phyloP scores from a whole-genome alignment of 2,888 invertebrate species.

The Lamellibrachia columna region DNA sequence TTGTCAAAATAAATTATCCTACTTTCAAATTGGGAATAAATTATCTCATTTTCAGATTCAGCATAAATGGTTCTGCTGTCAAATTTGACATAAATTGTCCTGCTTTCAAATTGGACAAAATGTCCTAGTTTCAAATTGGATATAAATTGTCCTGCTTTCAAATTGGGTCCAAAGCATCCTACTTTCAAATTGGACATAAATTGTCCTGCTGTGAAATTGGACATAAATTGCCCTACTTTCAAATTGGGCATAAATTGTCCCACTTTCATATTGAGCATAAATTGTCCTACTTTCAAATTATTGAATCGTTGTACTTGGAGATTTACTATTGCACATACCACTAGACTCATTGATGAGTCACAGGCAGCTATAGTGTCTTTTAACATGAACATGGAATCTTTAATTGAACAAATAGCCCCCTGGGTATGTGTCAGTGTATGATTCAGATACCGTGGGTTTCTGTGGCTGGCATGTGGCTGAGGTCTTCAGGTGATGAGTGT shows the following conservation, averaged over 20 bases:
- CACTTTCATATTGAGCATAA: too few species aligned
- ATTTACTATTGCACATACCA: not conserved
- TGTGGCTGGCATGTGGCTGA: not conserved
- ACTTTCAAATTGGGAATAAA: too few species aligned
- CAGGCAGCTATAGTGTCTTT: not conserved
- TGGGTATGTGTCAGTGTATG: not conserved
- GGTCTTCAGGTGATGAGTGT: not conserved
- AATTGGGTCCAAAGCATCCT: too few species aligned
- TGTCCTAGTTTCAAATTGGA: too few species aligned
- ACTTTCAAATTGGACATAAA: too few species aligned
- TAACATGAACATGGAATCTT: not conserved
- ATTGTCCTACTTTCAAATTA: not conserved
- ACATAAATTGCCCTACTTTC: too few species aligned
- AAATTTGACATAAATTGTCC: not conserved
- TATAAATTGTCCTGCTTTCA: too few species aligned
- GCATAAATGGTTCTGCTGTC: not conserved
- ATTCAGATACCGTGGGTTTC: too few species aligned
- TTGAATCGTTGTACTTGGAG: not conserved
- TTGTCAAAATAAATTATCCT: too few species aligned
- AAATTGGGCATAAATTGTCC: too few species aligned
- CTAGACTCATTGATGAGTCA: not conserved
- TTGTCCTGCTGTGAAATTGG: too few species aligned
- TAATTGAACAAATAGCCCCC: not conserved
- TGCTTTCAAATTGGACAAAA: not conserved
- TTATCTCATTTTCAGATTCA: too few species aligned